Conservation (phyloP, 2,888 invertebrate genomes). For the Anorthoa munda region DNA sequence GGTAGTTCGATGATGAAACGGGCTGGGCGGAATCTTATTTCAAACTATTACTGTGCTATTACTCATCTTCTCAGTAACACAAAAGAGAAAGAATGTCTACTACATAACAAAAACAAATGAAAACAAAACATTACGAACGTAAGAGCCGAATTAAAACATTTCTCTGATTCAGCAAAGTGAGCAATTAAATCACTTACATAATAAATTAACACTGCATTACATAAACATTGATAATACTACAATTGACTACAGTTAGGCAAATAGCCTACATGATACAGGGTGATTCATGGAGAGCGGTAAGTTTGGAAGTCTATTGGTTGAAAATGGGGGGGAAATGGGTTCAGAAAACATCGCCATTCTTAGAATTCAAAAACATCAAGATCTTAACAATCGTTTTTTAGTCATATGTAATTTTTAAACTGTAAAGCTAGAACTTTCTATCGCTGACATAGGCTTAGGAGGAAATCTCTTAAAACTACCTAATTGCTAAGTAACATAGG, state of each 20-base stretch:
- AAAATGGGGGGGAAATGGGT: too few species aligned
- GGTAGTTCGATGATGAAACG: too few species aligned
- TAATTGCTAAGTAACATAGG: too few species aligned
- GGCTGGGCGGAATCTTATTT: not conserved
- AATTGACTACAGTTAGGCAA: not conserved
- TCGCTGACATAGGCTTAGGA: not conserved
- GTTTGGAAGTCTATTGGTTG: too few species aligned
- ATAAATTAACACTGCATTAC: constrained; percentile 34
- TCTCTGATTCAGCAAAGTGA: constrained; percentile 29
- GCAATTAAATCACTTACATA: constrained; percentile 36
- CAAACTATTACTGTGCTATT: not conserved
- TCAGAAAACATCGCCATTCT: not conserved
- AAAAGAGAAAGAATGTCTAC: constrained; percentile 44
- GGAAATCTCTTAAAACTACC: not conserved
- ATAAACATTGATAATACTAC: constrained; percentile 24
- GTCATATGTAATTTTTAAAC: too few species aligned
- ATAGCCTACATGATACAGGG: not conserved
- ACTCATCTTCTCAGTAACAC: not conserved
- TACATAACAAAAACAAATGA: constrained; percentile 16
- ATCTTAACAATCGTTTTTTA: too few species aligned
- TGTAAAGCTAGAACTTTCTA: too few species aligned
- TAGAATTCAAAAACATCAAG: too few species aligned
- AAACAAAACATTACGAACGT: constrained; percentile 37
- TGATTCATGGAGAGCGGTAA: not conserved
- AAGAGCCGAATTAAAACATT: constrained; percentile 28